A percentile compares a stretch with the other conserved stretches of the same genome.
Conservation (phyloP, 2,888 invertebrate species). For the Stegophylla sp. region DNA sequence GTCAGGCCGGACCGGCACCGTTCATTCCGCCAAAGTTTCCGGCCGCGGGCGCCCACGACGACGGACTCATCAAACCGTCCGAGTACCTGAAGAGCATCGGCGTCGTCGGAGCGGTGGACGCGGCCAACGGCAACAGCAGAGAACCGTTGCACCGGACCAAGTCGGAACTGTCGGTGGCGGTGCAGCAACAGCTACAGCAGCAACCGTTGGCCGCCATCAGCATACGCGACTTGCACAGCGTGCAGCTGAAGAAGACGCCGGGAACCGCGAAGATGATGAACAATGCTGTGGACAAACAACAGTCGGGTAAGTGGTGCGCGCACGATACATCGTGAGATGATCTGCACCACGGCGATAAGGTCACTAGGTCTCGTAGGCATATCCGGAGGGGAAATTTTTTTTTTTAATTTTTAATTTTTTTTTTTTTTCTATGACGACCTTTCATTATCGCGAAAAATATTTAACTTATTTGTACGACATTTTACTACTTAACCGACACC, state of each 20-base stretch:
- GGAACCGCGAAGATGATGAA: slow-evolving; percentile 73
- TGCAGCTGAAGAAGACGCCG: slow-evolving; percentile 79
- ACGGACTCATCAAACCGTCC: slow-evolving; percentile 89
- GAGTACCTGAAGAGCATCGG: slow-evolving; percentile 88
- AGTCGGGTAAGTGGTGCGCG: slow-evolving; percentile 20
- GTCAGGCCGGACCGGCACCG: slow-evolving; percentile 84
- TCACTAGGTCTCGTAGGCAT: no score
- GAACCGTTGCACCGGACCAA: slow-evolving; percentile 65
- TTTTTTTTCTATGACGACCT: no score
- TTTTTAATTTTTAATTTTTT: no score
- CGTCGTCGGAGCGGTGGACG: slow-evolving; percentile 59
- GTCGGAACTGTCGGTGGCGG: slow-evolving; percentile 66
- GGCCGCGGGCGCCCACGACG: slow-evolving; percentile 72
- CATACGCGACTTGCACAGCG: slow-evolving; percentile 84
- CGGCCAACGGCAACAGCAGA: slow-evolving; percentile 66
- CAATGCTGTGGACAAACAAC: slow-evolving; percentile 15
- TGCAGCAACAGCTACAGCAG: slow-evolving; percentile 64
- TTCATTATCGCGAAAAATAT: no score
- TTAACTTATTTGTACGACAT: no score
- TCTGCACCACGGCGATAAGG: no score
- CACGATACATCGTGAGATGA: no score
- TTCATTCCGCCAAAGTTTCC: slow-evolving; percentile 92
- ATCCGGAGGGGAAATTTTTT: no score
- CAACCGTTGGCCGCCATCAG: slow-evolving; percentile 88
- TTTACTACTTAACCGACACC: no score